phyloP scores from a whole-genome alignment of 2,113 vertebrate genomes.

The Myxocyprinus asiaticus region DNA sequence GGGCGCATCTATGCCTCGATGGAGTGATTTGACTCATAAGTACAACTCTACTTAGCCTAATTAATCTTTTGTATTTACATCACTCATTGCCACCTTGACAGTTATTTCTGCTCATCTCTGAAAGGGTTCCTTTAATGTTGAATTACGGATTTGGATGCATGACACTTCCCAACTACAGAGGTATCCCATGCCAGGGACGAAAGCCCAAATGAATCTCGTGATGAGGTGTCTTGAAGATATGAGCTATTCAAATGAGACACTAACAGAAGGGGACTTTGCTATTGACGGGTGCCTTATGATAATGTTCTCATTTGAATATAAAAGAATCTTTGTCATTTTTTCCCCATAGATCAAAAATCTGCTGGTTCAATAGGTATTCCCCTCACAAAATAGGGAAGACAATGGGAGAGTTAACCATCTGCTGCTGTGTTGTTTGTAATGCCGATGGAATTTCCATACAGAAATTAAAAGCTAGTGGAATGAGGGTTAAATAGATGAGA shows the following conservation, averaged over 20 bases:
- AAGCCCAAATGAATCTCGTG: constrained; percentile 74
- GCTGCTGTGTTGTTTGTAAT: constrained; percentile 60
- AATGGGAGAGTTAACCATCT: constrained; percentile 69
- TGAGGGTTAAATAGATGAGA: constrained; percentile 57
- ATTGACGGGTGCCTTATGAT: constrained; percentile 77
- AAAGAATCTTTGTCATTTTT: constrained; percentile 73
- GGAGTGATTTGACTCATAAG: constrained; percentile 56
- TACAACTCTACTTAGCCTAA: constrained; percentile 57
- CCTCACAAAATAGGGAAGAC: constrained; percentile 74
- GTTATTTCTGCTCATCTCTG: constrained; percentile 70
- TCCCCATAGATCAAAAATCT: constrained; percentile 67
- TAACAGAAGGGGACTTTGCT: constrained; percentile 73
- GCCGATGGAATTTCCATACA: constrained; percentile 46
- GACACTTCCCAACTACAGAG: constrained; percentile 70
- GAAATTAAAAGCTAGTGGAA: constrained; percentile 29
- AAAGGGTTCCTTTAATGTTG: constrained; percentile 71
- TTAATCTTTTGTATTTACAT: constrained; percentile 75
- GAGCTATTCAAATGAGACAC: constrained; percentile 79
- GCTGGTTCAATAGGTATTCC: constrained; percentile 64
- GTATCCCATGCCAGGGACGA: constrained; percentile 72
- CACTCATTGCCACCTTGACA: constrained; percentile 71
- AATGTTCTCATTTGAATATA: constrained; percentile 82
- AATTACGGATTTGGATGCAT: constrained; percentile 67
- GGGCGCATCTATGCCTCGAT: constrained; percentile 59
- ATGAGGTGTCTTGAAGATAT: constrained; percentile 79